Conservation (phyloP, 2,888 invertebrate species). For the Thumatha senex region DNA sequence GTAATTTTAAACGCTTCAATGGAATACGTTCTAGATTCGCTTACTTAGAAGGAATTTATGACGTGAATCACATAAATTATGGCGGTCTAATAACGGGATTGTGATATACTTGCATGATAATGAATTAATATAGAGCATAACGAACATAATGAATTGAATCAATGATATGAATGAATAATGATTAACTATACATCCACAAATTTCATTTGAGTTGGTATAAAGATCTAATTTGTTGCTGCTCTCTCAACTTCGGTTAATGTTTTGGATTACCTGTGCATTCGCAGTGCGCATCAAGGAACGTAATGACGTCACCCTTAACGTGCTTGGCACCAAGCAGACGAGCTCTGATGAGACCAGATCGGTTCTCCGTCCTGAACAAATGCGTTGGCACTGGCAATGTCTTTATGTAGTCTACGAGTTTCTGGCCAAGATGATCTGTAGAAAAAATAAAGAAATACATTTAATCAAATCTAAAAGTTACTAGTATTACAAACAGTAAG, state of each 20-base stretch:
- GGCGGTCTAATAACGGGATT: constrained; percentile 26
- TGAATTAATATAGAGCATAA: constrained; percentile 19
- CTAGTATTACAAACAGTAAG: too few relatives aligned
- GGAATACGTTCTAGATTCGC: neutral
- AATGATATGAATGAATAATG: too few relatives aligned
- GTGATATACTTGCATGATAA: constrained; percentile 32
- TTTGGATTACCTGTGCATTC: constrained; percentile 88
- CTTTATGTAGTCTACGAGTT: constrained; percentile 95
- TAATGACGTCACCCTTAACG: constrained; percentile 95
- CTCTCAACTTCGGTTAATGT: too few relatives aligned
- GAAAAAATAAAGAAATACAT: neutral
- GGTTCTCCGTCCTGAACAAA: constrained; percentile 94
- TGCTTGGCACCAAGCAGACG: constrained; percentile 96
- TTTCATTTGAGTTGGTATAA: too few relatives aligned
- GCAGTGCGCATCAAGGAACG: constrained; percentile 99
- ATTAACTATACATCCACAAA: too few relatives aligned
- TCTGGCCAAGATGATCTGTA: constrained; percentile 92
- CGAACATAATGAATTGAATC: constrained; percentile 5
- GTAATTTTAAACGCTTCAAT: constrained; percentile 1
- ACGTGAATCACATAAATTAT: constrained; percentile 19
- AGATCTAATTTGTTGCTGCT: too few relatives aligned
- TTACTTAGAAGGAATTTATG: constrained; percentile 21
- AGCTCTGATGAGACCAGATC: constrained; percentile 98
- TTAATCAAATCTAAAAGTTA: too few relatives aligned
- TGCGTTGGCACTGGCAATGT: constrained; percentile 93